Base-by-base conservation (phyloP, 2,113 vertebrate species). In the Nerophis lumbriciformis region DNA sequence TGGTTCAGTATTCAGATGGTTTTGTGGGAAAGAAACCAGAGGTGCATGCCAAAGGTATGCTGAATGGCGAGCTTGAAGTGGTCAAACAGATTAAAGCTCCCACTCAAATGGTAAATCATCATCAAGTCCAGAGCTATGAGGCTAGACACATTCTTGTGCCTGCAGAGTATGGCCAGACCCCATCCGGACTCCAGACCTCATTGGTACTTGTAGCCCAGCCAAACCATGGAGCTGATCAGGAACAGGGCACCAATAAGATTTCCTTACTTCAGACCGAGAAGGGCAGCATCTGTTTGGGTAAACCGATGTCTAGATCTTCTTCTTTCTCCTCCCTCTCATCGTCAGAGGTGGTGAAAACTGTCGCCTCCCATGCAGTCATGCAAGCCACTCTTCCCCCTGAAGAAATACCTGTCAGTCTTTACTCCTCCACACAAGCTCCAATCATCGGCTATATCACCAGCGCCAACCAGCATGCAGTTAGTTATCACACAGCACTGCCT, bases 371-470 rank as follows among this genome's bases (percentile, higher is more conserved):
- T 70, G 91, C 94, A 0, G 91, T 97, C 86, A 95, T 97, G 59
- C 97, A 98, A 86, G 94, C 95, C 52, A 89, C 94, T 35, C 90
- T 96, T 48, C 21, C 93, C 71, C 90, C 90, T 0, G 95, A 98
- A 78, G 93, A 95, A 6, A 87, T 97, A 68, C 91, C 94, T 7
- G 88, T 92, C 0, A 93, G 90, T 72, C 94, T 98, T 79, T 99
- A 96, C 8, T 89, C 95, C 0, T 90, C 94, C 69, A 86, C 95
- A 4, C 97, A 97, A 70, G 89, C 95, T 0, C 93, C 97, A 0
- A 96, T 98, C 79, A 97, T 98, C 1, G 95, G 95, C 73, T 99
- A 97, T 78, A 93, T 97, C 87, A 94, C 90, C 64, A 89, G 87
- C 53, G 62, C 76, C 36, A 86, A 89, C 56, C 90, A 89, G 79